phyloP scores from a whole-genome alignment of 2,113 vertebrate species.

The Xiphophorus hellerii region DNA sequence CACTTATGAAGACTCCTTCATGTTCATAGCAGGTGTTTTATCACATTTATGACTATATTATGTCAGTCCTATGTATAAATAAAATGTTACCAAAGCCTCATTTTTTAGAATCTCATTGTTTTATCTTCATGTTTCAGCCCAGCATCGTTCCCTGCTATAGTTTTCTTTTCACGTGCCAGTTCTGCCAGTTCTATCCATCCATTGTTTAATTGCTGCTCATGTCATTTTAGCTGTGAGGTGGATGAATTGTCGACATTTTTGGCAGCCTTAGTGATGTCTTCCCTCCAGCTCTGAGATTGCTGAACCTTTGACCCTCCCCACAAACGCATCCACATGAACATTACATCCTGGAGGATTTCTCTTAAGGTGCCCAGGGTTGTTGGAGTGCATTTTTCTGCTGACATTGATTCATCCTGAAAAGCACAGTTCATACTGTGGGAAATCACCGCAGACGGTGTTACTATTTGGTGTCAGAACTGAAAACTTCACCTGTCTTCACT shows the following conservation, averaged over 20 bases:
- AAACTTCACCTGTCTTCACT: not conserved
- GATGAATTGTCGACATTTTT: not conserved
- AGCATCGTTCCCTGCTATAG: not conserved
- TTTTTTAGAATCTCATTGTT: not conserved
- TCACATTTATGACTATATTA: too few species aligned
- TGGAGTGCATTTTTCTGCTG: not conserved
- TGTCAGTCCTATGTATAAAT: too few species aligned
- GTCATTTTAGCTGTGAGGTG: not conserved
- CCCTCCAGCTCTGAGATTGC: not conserved
- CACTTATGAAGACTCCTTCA: too few species aligned
- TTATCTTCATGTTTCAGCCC: not conserved
- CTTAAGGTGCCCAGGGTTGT: not conserved
- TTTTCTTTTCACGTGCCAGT: not conserved
- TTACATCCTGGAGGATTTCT: not conserved
- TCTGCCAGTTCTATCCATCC: not conserved
- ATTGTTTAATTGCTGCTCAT: not conserved
- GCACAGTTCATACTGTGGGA: not conserved
- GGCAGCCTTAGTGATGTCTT: not conserved
- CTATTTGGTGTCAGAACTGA: not conserved
- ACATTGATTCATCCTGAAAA: not conserved
- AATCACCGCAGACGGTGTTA: not conserved
- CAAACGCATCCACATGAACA: not conserved
- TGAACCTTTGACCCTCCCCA: not conserved
- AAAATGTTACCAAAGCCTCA: not conserved
- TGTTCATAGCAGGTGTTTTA: too few species aligned